Percentiles rank a stretch among this genome's conserved stretches.
These are phyloP conservation scores for Megalops cyprinoides DNA, from an alignment of 2,797 vertebrate genomes.

Conservation along the genomic window DNA sequence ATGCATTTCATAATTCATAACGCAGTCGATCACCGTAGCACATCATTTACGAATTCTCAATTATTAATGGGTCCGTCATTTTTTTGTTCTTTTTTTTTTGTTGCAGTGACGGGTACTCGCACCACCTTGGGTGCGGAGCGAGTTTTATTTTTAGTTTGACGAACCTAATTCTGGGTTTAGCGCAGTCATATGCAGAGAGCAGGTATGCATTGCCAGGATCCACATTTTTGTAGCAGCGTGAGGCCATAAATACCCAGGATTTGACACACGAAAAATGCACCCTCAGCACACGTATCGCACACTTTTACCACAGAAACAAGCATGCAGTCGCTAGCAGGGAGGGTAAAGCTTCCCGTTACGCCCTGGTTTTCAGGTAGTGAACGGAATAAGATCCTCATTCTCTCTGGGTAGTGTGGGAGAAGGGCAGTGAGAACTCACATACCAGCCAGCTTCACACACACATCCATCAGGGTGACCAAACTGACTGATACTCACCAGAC, in stretches of 20 bases:
- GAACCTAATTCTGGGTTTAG: conserved; percentile 24
- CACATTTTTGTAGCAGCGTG: conserved; percentile 31
- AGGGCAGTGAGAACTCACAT: background rate
- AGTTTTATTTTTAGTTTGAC: conserved; percentile 43
- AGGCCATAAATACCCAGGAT: background rate
- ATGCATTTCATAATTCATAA: conserved; percentile 39
- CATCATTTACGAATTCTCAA: conserved; percentile 48
- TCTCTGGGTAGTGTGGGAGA: background rate
- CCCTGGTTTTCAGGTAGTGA: too few species aligned
- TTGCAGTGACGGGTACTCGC: conserved; percentile 28
- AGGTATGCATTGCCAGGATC: conserved; percentile 39
- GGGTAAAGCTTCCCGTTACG: too few species aligned
- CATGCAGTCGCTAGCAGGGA: background rate
- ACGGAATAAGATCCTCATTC: background rate
- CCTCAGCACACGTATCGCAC: background rate
- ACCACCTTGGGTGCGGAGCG: conserved; percentile 3
- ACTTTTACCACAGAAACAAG: background rate
- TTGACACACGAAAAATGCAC: background rate
- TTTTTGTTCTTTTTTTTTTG: too few species aligned
- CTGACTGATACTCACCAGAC: background rate
- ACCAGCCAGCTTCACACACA: background rate
- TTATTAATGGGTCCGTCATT: conserved; percentile 43
- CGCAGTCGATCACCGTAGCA: conserved; percentile 44
- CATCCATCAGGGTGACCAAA: background rate
- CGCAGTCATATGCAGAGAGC: conserved; percentile 28